Percentiles rank a stretch among this genome's conserved stretches.
These are phyloP conservation scores for Conopomorpha cramerella DNA, from an alignment of 1,140 invertebrate species.

Conservation along the genomic window DNA sequence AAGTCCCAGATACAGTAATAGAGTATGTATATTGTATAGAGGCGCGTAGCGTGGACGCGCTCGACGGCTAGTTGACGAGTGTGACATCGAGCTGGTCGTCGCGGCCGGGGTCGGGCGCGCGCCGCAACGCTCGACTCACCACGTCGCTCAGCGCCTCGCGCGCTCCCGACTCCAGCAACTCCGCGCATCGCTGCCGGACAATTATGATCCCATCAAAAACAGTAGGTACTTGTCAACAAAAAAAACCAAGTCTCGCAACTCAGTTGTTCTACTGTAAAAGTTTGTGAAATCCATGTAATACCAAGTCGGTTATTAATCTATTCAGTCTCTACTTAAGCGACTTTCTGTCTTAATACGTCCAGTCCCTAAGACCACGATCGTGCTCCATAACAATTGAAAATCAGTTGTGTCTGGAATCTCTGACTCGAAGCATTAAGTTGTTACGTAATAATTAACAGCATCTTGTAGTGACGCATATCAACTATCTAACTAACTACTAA, in stretches of 20 bases:
- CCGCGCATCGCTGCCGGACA: constrained; percentile 75
- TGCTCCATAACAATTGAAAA: too few relatives aligned
- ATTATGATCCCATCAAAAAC: too few relatives aligned
- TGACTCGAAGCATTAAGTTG: too few relatives aligned
- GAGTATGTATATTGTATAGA: neutral
- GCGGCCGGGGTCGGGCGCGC: constrained; percentile 74
- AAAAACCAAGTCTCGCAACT: too few relatives aligned
- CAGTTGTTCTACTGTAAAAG: too few relatives aligned
- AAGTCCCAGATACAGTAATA: constrained; percentile 10
- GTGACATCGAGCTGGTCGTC: constrained; percentile 92
- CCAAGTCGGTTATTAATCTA: too few relatives aligned
- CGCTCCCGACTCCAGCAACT: constrained; percentile 82
- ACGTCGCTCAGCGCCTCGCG: constrained; percentile 87
- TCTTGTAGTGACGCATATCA: constrained; percentile 2
- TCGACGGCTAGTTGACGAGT: constrained; percentile 70
- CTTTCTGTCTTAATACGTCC: too few relatives aligned
- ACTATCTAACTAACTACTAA: neutral
- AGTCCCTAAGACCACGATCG: too few relatives aligned
- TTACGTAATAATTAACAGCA: neutral
- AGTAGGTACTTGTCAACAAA: too few relatives aligned
- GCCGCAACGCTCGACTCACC: constrained; percentile 64
- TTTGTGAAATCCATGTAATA: too few relatives aligned
- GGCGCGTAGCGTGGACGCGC: constrained; percentile 1
- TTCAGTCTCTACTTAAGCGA: too few relatives aligned
- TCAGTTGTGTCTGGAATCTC: too few relatives aligned